These are phyloP conservation scores for Ectemnius cavifrons DNA, from an alignment of 2,888 invertebrate genomes.

Conservation along the genomic window DNA sequence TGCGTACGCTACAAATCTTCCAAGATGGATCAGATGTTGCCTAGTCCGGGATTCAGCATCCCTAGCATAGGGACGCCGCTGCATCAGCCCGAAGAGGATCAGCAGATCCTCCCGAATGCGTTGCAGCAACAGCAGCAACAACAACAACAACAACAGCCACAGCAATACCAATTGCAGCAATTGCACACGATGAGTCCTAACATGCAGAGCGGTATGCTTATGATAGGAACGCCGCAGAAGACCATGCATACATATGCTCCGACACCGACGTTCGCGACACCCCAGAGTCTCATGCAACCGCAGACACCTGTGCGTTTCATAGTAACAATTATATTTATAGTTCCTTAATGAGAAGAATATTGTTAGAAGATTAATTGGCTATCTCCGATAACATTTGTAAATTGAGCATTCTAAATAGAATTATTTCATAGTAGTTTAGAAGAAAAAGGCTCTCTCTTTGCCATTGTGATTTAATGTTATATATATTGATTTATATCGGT, in stretches of 20 bases:
- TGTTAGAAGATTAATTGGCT: too few relatives aligned
- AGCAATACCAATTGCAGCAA: constrained; percentile 81
- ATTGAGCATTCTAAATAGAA: too few relatives aligned
- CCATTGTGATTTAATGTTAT: too few relatives aligned
- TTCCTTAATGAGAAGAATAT: background rate
- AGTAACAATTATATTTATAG: constrained; percentile 7
- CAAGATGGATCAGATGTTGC: constrained; percentile 93
- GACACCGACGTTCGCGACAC: constrained; percentile 86
- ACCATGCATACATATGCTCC: constrained; percentile 87
- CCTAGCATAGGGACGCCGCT: constrained; percentile 94
- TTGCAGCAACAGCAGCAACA: constrained; percentile 84
- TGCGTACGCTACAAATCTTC: background rate
- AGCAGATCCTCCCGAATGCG: constrained; percentile 92
- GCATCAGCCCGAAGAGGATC: constrained; percentile 94
- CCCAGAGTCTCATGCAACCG: constrained; percentile 92
- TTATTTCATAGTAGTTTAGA: too few relatives aligned
- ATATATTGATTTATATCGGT: too few relatives aligned
- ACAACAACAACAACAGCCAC: constrained; percentile 80
- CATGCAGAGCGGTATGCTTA: constrained; percentile 82
- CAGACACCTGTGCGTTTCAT: constrained; percentile 87
- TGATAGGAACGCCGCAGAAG: constrained; percentile 85
- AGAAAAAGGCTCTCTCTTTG: too few relatives aligned
- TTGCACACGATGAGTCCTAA: constrained; percentile 81
- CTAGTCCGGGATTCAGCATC: constrained; percentile 92
- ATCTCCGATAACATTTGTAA: too few relatives aligned